Evolutionary conservation across 2,797 vertebrate species (phyloP), one percentile per base, ranked within the genome.

Genomic region (Coregonus sp.): DNA sequence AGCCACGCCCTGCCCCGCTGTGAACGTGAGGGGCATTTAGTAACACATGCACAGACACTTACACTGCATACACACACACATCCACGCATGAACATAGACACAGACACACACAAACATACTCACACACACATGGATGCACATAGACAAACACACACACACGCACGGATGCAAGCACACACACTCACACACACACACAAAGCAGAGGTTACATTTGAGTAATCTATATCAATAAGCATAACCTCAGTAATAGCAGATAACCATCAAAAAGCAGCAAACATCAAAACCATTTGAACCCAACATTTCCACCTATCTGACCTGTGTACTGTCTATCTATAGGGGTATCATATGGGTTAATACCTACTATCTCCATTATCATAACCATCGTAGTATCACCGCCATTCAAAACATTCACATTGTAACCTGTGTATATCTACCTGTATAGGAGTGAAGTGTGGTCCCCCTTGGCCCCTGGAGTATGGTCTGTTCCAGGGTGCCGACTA

Each of bases 381-480:
- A 59, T 33, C 31, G 31, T 33, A 33, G 31, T 33, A 33, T 33
- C 31, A 33, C 31, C 3, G 31, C 31, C 31, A 33, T 33, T 33
- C 31, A 33, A 33, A 2, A 20, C 5, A 6, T n/a, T 5, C 12
- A n/a, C 0, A 6, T 2, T 59, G 4, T 47, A 47, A 47, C 40
- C 40, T 47, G 9, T 47, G 9, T 47, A 11, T 47, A 69, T 83
- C 40, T 70, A 16, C 18, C 15, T 56, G 71, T 73, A 70, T 95
- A 96, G 98, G 96, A 65, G 97, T 99, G 74, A 96, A 95, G 83
- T 99, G 98, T 78, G 97, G 96, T 80, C 79, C 92, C 47, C 98
- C 98, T 35, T 95, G 85, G 69, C 85, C 94, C 76, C 89, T 99
- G 91, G 95, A 97, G 85, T 96, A 98, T 11, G 98, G 98, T 20